Evolutionary conservation across 2,797 vertebrate species (phyloP), one percentile per base, ranked within the genome.

Genomic region (Macroramphosus scolopax): DNA sequence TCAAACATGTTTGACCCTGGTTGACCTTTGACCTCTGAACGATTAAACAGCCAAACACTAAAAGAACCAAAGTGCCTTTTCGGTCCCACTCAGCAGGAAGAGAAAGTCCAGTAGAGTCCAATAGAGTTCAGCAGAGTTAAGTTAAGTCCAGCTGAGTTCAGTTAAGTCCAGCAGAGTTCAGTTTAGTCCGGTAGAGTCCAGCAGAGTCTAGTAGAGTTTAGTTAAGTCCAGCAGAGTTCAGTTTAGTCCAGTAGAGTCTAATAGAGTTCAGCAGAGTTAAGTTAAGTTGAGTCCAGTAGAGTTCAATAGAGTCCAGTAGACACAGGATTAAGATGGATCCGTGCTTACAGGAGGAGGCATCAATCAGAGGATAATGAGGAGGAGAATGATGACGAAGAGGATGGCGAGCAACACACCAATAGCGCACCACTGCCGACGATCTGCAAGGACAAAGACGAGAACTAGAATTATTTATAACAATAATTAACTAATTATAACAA

Each of bases 361-460:
- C 32, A 8, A 64, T 98, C 93, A 98, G 84, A 95, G 91, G 68
- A 93, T 75, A n/a, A 94, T 79, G 76, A 97, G 91, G 68, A 99
- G 91, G 75, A 95, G 82, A 74, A 98, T 82, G 82, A 99, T 82
- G 3, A 98, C 90, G 44, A 96, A 74, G 54, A 99, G 90, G 79
- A 98, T 84, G n/a, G 73, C 54, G 0, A 98, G 88, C 68, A 98
- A 87, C 68, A 97, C 2, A 0, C 92, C 89, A 3, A 99, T 98
- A 18, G 95, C 95, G 39, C 96, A 98, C 97, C 97, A 98, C 85
- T 99, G 96, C 40, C 95, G 91, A 12, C 92, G 92, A 79, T 98
- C 96, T 99, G 89, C n/a, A 17, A 17, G 51, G 6, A 68, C 4
- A 77, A 18, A 22, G 8, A 9, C 18, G 15, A 25, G 5, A 17